These are phyloP conservation scores for Spongilla lacustris DNA, from an alignment of 37 sponge, comb jelly and placozoan species.

Conservation along the genomic window DNA sequence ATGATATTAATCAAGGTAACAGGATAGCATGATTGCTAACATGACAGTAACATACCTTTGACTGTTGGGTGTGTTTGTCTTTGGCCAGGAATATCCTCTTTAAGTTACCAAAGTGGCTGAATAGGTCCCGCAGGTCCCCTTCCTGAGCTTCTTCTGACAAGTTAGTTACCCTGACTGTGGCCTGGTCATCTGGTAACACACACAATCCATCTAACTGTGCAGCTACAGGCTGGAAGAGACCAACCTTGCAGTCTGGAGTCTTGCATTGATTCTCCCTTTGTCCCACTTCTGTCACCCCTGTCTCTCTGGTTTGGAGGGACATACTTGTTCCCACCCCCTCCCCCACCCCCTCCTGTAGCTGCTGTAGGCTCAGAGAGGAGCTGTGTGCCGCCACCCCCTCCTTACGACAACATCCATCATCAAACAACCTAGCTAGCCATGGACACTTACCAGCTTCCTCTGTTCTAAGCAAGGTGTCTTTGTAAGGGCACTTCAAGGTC, in stretches of 20 bases:
- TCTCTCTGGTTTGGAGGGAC: conserved; percentile 65
- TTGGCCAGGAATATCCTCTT: conserved; percentile 89
- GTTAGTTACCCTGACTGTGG: conserved; percentile 91
- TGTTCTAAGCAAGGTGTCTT: conserved; percentile 76
- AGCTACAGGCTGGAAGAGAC: neutral
- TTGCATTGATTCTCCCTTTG: conserved; percentile 40
- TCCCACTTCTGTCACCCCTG: neutral
- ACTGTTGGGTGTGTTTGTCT: conserved; percentile 87
- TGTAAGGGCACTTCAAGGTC: conserved; percentile 93
- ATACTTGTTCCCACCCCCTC: conserved; percentile 52
- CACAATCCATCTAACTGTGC: neutral
- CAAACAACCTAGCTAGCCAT: neutral
- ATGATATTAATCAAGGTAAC: neutral
- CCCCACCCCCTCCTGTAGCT: neutral
- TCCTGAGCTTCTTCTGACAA: conserved; percentile 93
- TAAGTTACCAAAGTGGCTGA: conserved; percentile 85
- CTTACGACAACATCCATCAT: neutral
- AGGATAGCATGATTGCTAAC: neutral
- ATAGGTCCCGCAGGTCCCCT: conserved; percentile 86
- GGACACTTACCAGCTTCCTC: neutral
- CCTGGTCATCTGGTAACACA: conserved; percentile 80
- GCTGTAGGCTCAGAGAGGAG: neutral
- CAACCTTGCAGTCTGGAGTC: conserved; percentile 12
- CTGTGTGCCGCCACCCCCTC: neutral
- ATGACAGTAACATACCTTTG: conserved; percentile 70